These are phyloP conservation scores for Ctena decussata DNA, from an alignment of 2,888 invertebrate genomes.

Conservation along the genomic window DNA sequence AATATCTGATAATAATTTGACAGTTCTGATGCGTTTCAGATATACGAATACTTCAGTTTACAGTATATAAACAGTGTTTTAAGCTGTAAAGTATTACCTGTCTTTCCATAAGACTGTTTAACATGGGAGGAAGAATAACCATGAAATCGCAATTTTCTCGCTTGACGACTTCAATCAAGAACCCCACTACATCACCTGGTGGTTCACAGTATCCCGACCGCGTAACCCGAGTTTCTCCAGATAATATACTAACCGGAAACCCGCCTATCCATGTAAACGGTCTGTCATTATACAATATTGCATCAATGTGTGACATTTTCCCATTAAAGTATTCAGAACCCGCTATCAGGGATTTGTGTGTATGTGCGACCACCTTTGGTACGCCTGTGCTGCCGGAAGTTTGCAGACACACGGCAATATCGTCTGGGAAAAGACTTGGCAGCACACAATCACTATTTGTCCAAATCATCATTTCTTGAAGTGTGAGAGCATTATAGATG, in stretches of 20 bases:
- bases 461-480: constrained; percentile 3
- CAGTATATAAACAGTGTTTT: too few species aligned
- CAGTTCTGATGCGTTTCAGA: too few species aligned
- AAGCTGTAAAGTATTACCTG: too few species aligned
- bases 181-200: background rate
- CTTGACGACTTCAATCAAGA: background rate
- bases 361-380: constrained; percentile 33
- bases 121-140: background rate
- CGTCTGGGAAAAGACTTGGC: constrained; percentile 4
- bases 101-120: background rate
- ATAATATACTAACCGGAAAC: background rate
- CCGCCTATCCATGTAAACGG: background rate
- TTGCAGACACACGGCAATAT: constrained; percentile 27
- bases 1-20: too few species aligned
- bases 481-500: background rate
- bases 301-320: background rate
- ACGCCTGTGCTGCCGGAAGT: constrained; percentile 52
- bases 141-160: background rate
- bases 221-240: background rate
- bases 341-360: background rate
- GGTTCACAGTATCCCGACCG: background rate
- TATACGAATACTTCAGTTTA: too few species aligned
- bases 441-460: background rate
- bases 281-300: background rate
- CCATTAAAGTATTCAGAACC: too few species aligned